Conservation (phyloP, 1,140 invertebrate species). For the Camponotus vicinus region DNA sequence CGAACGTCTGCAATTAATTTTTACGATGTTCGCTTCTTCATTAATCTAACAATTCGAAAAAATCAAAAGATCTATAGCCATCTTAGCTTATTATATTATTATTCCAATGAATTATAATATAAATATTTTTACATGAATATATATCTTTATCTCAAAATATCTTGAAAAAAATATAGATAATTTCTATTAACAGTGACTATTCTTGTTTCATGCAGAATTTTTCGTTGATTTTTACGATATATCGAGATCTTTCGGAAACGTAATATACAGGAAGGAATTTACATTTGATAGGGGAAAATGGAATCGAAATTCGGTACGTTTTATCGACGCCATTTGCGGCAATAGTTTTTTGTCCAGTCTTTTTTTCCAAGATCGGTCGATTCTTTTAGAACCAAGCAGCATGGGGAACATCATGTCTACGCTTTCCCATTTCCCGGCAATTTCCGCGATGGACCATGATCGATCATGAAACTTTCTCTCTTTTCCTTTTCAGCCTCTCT, state of each 20-base stretch:
- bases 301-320: constrained; percentile 15
- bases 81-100: neutral
- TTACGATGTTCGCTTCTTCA: neutral
- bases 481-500: constrained; percentile 10
- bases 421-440: constrained; percentile 78
- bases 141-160: neutral
- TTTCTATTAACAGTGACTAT: neutral
- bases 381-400: constrained; percentile 12
- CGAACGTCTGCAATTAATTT: neutral
- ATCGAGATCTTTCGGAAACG: constrained; percentile 19
- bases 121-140: neutral
- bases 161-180: neutral
- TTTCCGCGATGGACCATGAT: constrained; percentile 72
- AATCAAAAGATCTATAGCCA: neutral
- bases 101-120: neutral
- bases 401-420: constrained; percentile 49
- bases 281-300: constrained; percentile 13
- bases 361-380: constrained; percentile 37
- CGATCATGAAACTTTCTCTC: constrained; percentile 67
- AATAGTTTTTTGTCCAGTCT: constrained; percentile 42
- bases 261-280: constrained; percentile 36
- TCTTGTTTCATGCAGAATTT: neutral
- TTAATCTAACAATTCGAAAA: neutral
- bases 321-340: constrained; percentile 48
- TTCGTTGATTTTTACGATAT: constrained; percentile 6